These are phyloP conservation scores for Tipula helvola DNA, from an alignment of 2,888 invertebrate species.

Conservation along the genomic window DNA sequence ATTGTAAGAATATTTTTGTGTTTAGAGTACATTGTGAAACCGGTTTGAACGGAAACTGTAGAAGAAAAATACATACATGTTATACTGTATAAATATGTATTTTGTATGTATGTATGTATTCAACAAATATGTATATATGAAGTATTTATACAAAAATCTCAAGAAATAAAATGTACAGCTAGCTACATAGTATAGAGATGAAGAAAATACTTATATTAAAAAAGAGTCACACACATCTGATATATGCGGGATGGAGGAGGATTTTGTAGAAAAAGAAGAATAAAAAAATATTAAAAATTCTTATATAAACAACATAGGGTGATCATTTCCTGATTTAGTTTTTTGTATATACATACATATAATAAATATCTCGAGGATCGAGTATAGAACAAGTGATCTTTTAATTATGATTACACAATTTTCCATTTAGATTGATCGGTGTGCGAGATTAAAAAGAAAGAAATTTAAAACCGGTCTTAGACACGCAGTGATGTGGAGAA, in stretches of 20 bases:
- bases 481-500: background rate
- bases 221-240: constrained; percentile 6
- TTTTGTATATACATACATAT: background rate
- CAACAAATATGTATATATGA: background rate
- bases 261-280: background rate
- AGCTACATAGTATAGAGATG: background rate
- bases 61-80: constrained; percentile 5
- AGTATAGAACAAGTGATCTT: background rate
- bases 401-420: background rate
- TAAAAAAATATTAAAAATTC: background rate
- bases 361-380: background rate
- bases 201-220: background rate
- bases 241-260: constrained; percentile 9
- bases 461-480: background rate
- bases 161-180: background rate
- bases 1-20: constrained; percentile 4
- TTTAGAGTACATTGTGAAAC: constrained; percentile 17
- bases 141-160: background rate
- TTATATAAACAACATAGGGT: constrained; percentile 6
- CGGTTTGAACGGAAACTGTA: constrained; percentile 25
- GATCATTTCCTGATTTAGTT: background rate
- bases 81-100: background rate
- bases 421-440: background rate
- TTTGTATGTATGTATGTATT: background rate
- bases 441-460: background rate